Conservation (phyloP, 2,888 invertebrate species). For the Panopea generosa region DNA sequence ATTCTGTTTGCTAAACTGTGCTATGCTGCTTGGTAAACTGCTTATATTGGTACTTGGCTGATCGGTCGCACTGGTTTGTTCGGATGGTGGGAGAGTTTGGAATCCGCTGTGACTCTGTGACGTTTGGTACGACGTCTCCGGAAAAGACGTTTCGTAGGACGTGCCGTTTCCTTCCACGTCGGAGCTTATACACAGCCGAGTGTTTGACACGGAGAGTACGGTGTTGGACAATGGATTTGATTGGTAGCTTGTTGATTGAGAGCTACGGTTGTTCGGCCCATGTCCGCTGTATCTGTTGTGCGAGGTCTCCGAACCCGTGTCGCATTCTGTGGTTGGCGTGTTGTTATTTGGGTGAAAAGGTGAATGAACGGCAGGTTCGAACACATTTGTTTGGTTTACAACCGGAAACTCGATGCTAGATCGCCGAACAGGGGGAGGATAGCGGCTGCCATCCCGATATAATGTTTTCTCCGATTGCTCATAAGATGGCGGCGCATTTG, state of each 20-base stretch:
- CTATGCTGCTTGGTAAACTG: constrained; percentile 74
- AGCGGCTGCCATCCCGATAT: constrained; percentile 16
- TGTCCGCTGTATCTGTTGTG: constrained; percentile 6
- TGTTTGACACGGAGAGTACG: constrained; percentile 26
- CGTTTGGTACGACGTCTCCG: constrained; percentile 49
- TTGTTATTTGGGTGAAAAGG: constrained; percentile 75
- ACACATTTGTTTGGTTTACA: constrained; percentile 20
- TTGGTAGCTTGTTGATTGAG: constrained; percentile 52
- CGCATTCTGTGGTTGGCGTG: constrained; percentile 73
- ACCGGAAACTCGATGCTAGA: constrained; percentile 28
- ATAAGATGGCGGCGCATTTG: constrained; percentile 46
- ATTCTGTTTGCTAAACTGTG: constrained; percentile 63
- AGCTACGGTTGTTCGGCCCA: constrained; percentile 6
- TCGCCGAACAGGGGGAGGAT: constrained; percentile 21
- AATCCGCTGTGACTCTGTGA: constrained; percentile 41
- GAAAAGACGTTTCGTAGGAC: constrained; percentile 38
- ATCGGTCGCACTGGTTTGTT: constrained; percentile 53
- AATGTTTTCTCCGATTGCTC: constrained; percentile 52
- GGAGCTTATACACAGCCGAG: constrained; percentile 18
- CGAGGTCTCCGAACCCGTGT: constrained; percentile 57
- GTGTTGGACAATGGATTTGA: constrained; percentile 57
- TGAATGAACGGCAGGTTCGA: constrained; percentile 59
- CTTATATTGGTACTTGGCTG: constrained; percentile 53
- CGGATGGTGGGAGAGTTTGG: constrained; percentile 43
- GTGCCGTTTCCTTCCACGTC: constrained; percentile 36